Conservation (phyloP, 2,797 vertebrate genomes). For the Gobionotothen gibberifrons region DNA sequence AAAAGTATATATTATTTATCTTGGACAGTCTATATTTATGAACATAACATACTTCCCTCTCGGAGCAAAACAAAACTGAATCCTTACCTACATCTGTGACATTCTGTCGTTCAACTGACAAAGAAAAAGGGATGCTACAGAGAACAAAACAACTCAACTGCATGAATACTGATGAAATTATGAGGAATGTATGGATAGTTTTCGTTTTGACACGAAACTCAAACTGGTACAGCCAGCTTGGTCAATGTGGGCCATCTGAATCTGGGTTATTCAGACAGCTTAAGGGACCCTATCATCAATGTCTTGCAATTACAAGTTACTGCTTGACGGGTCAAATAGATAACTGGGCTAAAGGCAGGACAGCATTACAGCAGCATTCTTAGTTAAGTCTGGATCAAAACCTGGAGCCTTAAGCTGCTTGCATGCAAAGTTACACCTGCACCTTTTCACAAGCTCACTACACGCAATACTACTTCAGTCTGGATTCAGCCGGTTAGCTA, state of each 20-base stretch:
- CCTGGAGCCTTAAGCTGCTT: conserved; percentile 1
- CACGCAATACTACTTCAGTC: not conserved
- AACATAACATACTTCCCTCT: too few relatives aligned
- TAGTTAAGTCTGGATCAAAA: conserved; percentile 13
- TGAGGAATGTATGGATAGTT: not conserved
- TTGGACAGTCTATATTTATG: too few relatives aligned
- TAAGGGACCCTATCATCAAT: not conserved
- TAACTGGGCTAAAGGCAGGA: conserved; percentile 2
- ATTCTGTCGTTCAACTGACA: conserved; percentile 2
- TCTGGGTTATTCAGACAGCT: conserved; percentile 13
- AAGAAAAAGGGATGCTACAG: not conserved
- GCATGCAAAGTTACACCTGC: not conserved
- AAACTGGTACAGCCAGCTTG: not conserved
- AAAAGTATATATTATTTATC: too few relatives aligned
- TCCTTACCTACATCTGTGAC: not conserved
- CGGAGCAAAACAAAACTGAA: too few relatives aligned
- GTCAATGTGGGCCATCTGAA: conserved; percentile 5
- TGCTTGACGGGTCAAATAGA: not conserved
- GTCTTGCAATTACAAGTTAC: conserved; percentile 10
- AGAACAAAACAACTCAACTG: not conserved
- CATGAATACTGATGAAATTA: not conserved
- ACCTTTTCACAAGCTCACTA: not conserved
- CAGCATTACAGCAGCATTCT: conserved; percentile 52
- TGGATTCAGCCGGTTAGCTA: not conserved
- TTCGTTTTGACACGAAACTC: not conserved